Percentiles rank a stretch among this genome's conserved stretches.
Evolutionary conservation across 2,113 vertebrate species (phyloP).

Genomic region (Corydoras sp.): DNA sequence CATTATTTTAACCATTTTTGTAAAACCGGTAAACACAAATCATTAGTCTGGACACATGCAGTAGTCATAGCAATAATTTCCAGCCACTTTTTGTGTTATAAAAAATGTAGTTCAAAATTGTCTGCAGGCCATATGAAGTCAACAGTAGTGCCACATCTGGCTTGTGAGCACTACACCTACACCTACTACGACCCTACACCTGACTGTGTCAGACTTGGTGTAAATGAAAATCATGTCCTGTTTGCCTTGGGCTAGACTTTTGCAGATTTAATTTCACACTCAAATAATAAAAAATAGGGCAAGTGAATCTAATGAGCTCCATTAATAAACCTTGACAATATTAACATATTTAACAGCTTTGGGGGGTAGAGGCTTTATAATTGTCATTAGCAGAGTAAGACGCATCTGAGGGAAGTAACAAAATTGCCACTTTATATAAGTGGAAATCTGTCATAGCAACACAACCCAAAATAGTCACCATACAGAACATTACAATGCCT

Average conservation of each 20-base stretch:
- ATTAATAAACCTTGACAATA: constrained; percentile 25
- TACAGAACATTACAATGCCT: not conserved
- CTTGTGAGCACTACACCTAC: not conserved
- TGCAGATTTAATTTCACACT: not conserved
- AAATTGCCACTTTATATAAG: constrained; percentile 12
- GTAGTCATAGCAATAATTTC: too few relatives aligned
- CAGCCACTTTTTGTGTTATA: too few relatives aligned
- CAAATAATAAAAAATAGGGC: not conserved
- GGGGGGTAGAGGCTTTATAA: constrained; percentile 4
- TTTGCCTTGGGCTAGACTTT: not conserved
- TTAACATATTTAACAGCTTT: constrained; percentile 27
- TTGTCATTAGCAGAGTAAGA: constrained; percentile 13
- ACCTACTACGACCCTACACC: too few relatives aligned
- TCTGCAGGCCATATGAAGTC: not conserved
- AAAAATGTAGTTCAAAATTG: too few relatives aligned
- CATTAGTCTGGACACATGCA: too few relatives aligned
- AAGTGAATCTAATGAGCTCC: constrained; percentile 18
- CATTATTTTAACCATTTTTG: too few relatives aligned
- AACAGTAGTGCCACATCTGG: not conserved
- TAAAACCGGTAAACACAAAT: too few relatives aligned
- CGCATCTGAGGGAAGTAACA: not conserved
- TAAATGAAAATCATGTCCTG: not conserved
- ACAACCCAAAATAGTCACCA: constrained; percentile 4
- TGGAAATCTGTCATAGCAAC: constrained; percentile 1
- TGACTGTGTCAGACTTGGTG: not conserved